Evolutionary conservation across 2,888 invertebrate genomes (phyloP).

Genomic region (Tinea pellionella): DNA sequence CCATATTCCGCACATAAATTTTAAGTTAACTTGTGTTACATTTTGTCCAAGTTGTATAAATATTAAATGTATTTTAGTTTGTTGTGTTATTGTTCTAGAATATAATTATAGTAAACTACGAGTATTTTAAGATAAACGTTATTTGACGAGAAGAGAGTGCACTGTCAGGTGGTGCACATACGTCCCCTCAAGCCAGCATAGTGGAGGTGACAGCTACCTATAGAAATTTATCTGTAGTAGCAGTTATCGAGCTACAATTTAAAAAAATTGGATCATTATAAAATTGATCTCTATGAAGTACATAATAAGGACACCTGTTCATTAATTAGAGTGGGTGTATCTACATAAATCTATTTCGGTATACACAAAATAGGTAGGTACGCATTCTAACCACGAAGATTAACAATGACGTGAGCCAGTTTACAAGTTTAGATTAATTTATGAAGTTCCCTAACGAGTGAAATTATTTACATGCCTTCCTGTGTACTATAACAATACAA

Average conservation of each 20-base stretch:
- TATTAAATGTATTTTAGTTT: not conserved
- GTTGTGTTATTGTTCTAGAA: too few relatives aligned
- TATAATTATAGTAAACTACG: too few relatives aligned
- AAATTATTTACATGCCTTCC: conserved; percentile 9
- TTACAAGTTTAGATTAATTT: conserved; percentile 12
- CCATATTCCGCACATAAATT: conserved; percentile 8
- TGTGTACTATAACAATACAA: not conserved
- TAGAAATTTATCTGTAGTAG: too few relatives aligned
- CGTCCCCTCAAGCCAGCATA: too few relatives aligned
- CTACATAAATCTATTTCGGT: not conserved
- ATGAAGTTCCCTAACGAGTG: conserved; percentile 9
- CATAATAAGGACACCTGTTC: not conserved
- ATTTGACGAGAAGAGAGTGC: too few relatives aligned
- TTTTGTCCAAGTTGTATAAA: not conserved
- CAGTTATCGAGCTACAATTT: too few relatives aligned
- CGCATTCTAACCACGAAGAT: not conserved
- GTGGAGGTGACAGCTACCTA: too few relatives aligned
- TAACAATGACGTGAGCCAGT: conserved; percentile 9
- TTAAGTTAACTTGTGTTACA: not conserved
- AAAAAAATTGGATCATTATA: too few relatives aligned
- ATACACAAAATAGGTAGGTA: not conserved
- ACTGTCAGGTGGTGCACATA: too few relatives aligned
- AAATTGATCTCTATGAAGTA: not conserved
- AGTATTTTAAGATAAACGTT: too few relatives aligned
- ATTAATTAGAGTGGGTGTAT: not conserved